A percentile compares a stretch with the other conserved stretches of the same genome.
These are phyloP conservation scores for Crotalus tigris DNA, from an alignment of 2,113 vertebrate genomes.

Conservation along the genomic window DNA sequence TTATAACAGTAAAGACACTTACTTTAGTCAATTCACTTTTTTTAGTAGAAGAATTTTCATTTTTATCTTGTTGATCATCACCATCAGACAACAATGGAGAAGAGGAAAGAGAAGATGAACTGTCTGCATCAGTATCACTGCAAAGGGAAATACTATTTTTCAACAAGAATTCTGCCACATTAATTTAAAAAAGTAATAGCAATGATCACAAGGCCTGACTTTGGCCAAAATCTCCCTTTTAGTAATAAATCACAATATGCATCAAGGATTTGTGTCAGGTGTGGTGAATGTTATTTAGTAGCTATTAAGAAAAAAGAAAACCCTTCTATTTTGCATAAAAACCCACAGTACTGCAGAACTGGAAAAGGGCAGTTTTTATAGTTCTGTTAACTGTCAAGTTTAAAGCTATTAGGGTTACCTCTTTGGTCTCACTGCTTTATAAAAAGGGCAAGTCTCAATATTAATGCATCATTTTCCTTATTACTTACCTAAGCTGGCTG, in stretches of 20 bases:
- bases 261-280: neutral
- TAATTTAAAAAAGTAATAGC: neutral
- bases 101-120: constrained; percentile 60
- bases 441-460: neutral
- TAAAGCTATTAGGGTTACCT: neutral
- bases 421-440: neutral
- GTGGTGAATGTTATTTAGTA: neutral
- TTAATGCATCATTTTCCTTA: neutral
- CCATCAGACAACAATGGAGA: constrained; percentile 62
- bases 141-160: constrained; percentile 17
- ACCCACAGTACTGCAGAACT: neutral
- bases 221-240: neutral
- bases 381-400: neutral
- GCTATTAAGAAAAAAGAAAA: neutral
- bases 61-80: constrained; percentile 57
- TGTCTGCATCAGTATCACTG: constrained; percentile 71
- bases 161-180: neutral
- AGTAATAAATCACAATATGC: neutral
- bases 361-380: neutral
- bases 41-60: constrained; percentile 57
- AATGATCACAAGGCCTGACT: neutral
- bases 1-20: constrained; percentile 48
- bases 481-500: neutral
- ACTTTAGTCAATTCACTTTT: constrained; percentile 73
- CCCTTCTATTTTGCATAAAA: neutral